phyloP scores from a whole-genome alignment of 1,140 invertebrate genomes.

The Saccostrea glomerata region DNA sequence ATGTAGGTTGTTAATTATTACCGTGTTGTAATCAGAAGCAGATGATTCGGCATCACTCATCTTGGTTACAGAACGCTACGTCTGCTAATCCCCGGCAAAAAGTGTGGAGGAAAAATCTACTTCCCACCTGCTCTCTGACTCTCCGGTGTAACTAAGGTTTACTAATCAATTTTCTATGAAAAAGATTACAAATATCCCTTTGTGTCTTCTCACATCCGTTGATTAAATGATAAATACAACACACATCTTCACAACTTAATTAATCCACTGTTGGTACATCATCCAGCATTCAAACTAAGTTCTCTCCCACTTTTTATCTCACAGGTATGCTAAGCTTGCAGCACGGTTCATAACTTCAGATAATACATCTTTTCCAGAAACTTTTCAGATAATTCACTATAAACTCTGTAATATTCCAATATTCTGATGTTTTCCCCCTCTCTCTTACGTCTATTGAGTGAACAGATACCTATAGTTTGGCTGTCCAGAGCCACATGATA shows the following conservation, averaged over 20 bases:
- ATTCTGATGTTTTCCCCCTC: not conserved
- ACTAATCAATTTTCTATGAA: slow-evolving; percentile 19
- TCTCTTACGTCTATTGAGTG: not conserved
- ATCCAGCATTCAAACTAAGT: not conserved
- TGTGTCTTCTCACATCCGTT: not conserved
- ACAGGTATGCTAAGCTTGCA: not conserved
- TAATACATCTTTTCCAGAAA: not conserved
- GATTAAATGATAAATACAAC: not conserved
- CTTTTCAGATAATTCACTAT: not conserved
- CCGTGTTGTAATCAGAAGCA: slow-evolving; percentile 33
- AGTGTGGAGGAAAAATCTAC: not conserved
- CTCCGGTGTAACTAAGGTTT: slow-evolving; percentile 9
- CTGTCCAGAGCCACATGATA: slow-evolving; percentile 4
- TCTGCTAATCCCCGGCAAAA: not conserved
- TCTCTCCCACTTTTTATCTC: not conserved
- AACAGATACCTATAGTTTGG: not conserved
- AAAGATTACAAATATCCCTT: not conserved
- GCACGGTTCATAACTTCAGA: not conserved
- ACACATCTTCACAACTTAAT: slow-evolving; percentile 13
- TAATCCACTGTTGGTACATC: not conserved
- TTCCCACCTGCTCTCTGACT: not conserved
- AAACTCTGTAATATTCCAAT: not conserved
- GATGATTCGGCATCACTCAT: slow-evolving; percentile 22
- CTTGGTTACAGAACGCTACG: slow-evolving; percentile 1
- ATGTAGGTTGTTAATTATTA: not conserved